Evolutionary conservation across 2,888 invertebrate species (phyloP).

Genomic region (Lepidochrysops patricia): DNA sequence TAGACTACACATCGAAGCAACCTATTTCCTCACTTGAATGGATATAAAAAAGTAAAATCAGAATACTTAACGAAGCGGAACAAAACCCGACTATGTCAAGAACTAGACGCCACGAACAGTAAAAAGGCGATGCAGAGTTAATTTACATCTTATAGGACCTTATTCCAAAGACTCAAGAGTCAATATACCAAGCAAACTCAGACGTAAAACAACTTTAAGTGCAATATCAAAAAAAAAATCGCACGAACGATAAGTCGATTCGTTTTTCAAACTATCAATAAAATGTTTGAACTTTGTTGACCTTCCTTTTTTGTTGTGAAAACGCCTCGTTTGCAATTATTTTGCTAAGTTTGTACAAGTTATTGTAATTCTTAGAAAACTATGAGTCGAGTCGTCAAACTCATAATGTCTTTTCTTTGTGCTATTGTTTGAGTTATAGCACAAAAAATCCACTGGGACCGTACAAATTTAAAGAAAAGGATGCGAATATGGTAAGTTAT

Average conservation of each 20-base stretch:
- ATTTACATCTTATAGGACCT: too few relatives aligned
- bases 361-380: not conserved
- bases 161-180: too few relatives aligned
- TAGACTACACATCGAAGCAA: not conserved
- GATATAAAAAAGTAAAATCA: not conserved
- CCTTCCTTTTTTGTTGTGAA: not conserved
- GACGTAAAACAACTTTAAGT: not conserved
- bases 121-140: not conserved
- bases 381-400: too few relatives aligned
- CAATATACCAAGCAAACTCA: too few relatives aligned
- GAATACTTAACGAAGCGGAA: not conserved
- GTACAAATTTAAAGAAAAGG: too few relatives aligned
- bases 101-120: not conserved
- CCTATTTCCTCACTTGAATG: not conserved
- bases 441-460: too few relatives aligned
- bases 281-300: constrained; percentile 6
- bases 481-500: too few relatives aligned
- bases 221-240: not conserved
- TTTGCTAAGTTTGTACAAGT: not conserved
- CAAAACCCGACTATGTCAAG: not conserved
- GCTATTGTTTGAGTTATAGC: too few relatives aligned
- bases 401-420: too few relatives aligned
- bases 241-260: not conserved
- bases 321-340: not conserved
- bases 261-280: constrained; percentile 4